Percentiles rank a stretch among this genome's conserved stretches.
These are phyloP conservation scores for Microchirus variegatus DNA, from an alignment of 2,797 vertebrate species.

Conservation along the genomic window DNA sequence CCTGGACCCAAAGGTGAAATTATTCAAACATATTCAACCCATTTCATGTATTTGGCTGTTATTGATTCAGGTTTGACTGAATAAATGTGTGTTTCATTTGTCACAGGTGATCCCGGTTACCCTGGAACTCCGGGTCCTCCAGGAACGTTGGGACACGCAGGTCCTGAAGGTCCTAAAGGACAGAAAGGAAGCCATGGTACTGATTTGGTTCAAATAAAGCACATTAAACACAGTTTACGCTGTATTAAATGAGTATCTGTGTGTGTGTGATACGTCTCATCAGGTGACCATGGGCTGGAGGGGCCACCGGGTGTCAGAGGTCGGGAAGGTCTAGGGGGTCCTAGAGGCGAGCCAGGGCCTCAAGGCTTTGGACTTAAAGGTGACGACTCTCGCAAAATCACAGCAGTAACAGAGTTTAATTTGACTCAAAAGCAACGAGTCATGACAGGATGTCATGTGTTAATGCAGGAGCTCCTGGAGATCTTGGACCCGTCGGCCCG, in stretches of 20 bases:
- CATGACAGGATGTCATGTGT: not conserved
- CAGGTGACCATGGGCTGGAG: conserved; percentile 92
- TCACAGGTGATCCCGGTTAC: conserved; percentile 87
- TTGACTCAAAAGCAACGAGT: not conserved
- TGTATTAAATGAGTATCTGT: conserved; percentile 2
- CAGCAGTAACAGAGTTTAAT: not conserved
- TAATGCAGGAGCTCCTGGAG: conserved; percentile 82
- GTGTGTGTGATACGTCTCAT: conserved; percentile 25
- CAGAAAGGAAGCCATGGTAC: conserved; percentile 93
- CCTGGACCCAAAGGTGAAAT: conserved; percentile 90
- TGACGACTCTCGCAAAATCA: conserved; percentile 58
- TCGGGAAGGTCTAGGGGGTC: conserved; percentile 87
- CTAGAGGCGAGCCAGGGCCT: conserved; percentile 88
- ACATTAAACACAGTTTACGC: not conserved
- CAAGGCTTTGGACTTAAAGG: conserved; percentile 89
- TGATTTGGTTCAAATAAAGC: conserved; percentile 8
- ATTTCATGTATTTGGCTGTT: not conserved
- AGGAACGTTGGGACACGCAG: conserved; percentile 84
- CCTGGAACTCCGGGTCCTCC: conserved; percentile 86
- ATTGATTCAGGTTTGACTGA: not conserved
- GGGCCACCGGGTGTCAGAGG: conserved; percentile 89
- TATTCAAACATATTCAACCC: not conserved
- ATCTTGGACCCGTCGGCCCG: conserved; percentile 82
- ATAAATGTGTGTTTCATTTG: conserved; percentile 11
- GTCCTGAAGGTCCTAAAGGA: conserved; percentile 90